phyloP scores from a whole-genome alignment of 2,113 vertebrate genomes.

The Ifrita kowaldi region DNA sequence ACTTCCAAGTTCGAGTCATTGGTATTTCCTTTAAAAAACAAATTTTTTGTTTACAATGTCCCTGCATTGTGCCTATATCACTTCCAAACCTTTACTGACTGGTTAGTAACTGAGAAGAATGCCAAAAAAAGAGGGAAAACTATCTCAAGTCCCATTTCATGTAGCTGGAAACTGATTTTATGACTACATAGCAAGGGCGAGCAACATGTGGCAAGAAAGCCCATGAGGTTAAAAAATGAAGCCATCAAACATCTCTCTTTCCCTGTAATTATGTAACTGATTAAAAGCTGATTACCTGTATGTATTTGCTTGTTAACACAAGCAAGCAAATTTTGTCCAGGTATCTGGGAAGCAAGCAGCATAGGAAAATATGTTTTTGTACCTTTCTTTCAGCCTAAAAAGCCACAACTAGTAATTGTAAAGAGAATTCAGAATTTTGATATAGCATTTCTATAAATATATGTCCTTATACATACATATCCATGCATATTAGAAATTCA shows the following conservation, averaged over 20 bases:
- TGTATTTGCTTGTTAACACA: background rate
- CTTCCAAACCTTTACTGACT: background rate
- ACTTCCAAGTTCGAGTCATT: background rate
- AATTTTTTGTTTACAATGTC: background rate
- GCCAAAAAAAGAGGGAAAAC: background rate
- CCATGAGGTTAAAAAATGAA: background rate
- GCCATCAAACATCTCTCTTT: background rate
- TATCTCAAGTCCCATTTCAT: background rate
- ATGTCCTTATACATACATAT: too few relatives aligned
- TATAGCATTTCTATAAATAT: accelerated
- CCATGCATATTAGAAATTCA: background rate
- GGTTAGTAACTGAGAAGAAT: background rate
- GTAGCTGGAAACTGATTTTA: background rate
- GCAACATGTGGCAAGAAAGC: background rate
- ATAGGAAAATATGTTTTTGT: background rate
- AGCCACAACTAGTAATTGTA: background rate
- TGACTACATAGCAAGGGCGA: background rate
- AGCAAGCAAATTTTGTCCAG: background rate
- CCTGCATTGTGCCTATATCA: background rate
- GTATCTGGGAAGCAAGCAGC: background rate
- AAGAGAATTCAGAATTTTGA: background rate
- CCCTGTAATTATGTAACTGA: background rate
- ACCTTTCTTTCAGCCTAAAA: background rate
- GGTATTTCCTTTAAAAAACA: background rate
- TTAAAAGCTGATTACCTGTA: background rate